Evolutionary conservation across 2,113 vertebrate genomes (phyloP).

Genomic region (Caracal caracal): DNA sequence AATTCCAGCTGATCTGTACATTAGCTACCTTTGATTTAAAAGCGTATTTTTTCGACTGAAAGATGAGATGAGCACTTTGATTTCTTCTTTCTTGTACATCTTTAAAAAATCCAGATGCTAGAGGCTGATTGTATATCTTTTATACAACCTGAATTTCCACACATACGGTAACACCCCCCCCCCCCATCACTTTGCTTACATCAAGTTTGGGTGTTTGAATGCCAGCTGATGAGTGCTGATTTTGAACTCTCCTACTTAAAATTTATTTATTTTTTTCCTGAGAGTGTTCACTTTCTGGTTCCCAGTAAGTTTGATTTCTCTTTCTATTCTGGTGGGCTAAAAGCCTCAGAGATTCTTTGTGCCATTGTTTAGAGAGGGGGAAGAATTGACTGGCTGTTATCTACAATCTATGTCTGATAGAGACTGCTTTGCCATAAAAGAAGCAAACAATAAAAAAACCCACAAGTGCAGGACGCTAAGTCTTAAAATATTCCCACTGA

Average conservation of each 20-base stretch:
- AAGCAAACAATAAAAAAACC: background rate
- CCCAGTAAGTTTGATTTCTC: background rate
- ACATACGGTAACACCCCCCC: rapidly evolving
- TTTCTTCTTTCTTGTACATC: background rate
- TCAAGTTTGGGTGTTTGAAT: background rate
- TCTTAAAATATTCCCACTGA: background rate
- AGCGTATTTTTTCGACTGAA: background rate
- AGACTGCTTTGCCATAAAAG: background rate
- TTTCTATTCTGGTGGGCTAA: background rate
- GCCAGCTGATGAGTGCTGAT: background rate
- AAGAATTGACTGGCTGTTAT: background rate
- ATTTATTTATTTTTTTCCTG: too few relatives aligned
- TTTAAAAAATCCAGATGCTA: background rate
- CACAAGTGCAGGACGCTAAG: background rate
- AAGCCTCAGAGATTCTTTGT: background rate
- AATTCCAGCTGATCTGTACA: background rate
- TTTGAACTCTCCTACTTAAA: background rate
- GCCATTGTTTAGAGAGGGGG: background rate
- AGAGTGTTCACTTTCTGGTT: background rate
- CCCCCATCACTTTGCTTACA: background rate
- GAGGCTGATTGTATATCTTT: background rate
- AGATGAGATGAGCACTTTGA: background rate
- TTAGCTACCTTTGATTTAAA: background rate
- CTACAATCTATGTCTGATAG: background rate
- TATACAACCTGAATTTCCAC: background rate